Evolutionary conservation across 1,140 invertebrate species (phyloP), one percentile per base, ranked within the genome.

Genomic region (Goniozus legneri): DNA sequence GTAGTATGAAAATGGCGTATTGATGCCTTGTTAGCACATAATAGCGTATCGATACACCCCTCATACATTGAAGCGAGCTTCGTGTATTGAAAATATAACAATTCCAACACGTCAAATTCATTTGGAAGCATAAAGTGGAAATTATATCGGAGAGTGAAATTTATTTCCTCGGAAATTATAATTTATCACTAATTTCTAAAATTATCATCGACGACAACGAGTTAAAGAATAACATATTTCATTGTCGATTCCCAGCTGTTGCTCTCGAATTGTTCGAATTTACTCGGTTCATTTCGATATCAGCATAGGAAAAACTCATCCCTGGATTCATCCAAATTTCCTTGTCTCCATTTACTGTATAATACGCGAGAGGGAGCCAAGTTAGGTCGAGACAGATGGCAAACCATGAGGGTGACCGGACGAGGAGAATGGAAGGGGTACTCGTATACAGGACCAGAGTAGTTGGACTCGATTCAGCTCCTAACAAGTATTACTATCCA

Each of bases 21-120:
- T 38, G 47, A 50, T 52, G 56, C 38, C 56, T 57, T 55, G 54
- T 62, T 62, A 55, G 47, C n/a, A n/a, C n/a, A 37, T 43, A 44
- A 52, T 52, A 42, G 35, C 41, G 34, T 12, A 32, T 22, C 43
- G 47, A 50, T 50, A 44, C n/a, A n/a, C n/a, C n/a, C n/a, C n/a
- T n/a, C n/a, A n/a, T n/a, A n/a, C n/a, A n/a, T n/a, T n/a, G n/a
- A n/a, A n/a, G n/a, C n/a, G n/a, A n/a, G n/a, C n/a, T n/a, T n/a
- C n/a, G n/a, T n/a, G n/a, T n/a, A n/a, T n/a, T n/a, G n/a, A n/a
- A n/a, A n/a, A n/a, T n/a, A n/a, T n/a, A n/a, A n/a, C n/a, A n/a
- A n/a, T n/a, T n/a, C n/a, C n/a, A n/a, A n/a, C n/a, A n/a, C n/a
- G n/a, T n/a, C n/a, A n/a, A n/a, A n/a, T n/a, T n/a, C n/a, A n/a